Evolutionary conservation across 2,888 invertebrate genomes (phyloP).

Genomic region (Mactromeris polynyma): DNA sequence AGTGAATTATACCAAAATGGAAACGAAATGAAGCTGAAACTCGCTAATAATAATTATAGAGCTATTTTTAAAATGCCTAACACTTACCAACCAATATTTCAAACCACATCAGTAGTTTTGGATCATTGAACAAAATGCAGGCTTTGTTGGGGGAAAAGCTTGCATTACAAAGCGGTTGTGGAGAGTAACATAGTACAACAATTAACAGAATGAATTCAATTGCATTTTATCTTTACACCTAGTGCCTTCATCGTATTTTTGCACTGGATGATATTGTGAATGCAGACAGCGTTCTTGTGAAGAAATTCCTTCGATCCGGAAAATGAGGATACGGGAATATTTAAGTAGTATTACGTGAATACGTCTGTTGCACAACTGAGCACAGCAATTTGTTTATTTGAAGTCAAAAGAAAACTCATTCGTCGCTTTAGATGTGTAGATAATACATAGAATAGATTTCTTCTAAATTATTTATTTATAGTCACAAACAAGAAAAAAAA

Average conservation of each 20-base stretch:
- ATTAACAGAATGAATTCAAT: not conserved
- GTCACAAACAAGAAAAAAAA: slow-evolving; percentile 8
- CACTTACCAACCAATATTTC: not conserved
- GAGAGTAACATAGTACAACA: not conserved
- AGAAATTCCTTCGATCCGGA: not conserved
- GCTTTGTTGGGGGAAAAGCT: not conserved
- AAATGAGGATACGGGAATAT: not conserved
- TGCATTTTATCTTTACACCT: not conserved
- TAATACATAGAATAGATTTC: slow-evolving; percentile 5
- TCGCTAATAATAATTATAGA: not conserved
- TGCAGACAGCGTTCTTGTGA: not conserved
- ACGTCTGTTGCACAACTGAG: not conserved
- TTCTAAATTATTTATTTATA: slow-evolving; percentile 13
- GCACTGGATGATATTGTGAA: not conserved
- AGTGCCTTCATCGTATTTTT: not conserved
- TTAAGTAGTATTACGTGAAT: not conserved
- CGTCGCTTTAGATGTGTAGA: slow-evolving; percentile 8
- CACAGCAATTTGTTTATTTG: not conserved
- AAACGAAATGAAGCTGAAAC: not conserved
- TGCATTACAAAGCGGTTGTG: not conserved
- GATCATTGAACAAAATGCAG: not conserved
- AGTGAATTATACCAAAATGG: not conserved
- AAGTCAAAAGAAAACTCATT: not conserved
- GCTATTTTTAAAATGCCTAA: not conserved
- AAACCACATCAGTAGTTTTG: not conserved